Percentiles rank a stretch among this genome's conserved stretches.
These are phyloP conservation scores for Oenanthe melanoleuca DNA, from an alignment of 2,113 vertebrate species.

Conservation along the genomic window DNA sequence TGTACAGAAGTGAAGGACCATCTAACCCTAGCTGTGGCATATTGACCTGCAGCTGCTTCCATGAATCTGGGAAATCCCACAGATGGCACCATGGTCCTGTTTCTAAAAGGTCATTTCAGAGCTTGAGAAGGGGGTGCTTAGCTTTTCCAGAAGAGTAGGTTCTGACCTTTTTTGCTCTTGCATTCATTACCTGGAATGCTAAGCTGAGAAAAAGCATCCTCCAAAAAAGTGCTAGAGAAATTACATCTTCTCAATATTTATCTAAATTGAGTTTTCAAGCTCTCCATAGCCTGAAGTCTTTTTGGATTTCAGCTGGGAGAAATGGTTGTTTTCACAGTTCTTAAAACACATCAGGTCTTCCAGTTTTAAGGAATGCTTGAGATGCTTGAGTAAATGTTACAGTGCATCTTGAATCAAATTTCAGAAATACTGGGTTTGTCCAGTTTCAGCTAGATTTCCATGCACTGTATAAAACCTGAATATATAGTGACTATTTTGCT, in stretches of 20 bases:
- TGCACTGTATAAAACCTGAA: background rate
- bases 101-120: background rate
- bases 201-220: background rate
- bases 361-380: background rate
- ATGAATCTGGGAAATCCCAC: background rate
- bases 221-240: background rate
- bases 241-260: background rate
- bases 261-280: background rate
- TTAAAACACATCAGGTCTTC: background rate
- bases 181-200: background rate
- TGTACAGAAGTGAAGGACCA: background rate
- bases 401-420: background rate
- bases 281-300: background rate
- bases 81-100: rapidly evolving
- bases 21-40: background rate
- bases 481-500: background rate
- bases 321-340: background rate
- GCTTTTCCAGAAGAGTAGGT: background rate
- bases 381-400: background rate
- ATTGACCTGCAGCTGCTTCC: background rate
- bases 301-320: background rate
- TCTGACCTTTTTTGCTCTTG: background rate
- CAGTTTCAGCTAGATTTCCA: background rate
- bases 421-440: background rate
- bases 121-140: background rate